These are phyloP conservation scores for Rhadinocentrus ornatus DNA, from an alignment of 2,797 vertebrate species.

Conservation along the genomic window DNA sequence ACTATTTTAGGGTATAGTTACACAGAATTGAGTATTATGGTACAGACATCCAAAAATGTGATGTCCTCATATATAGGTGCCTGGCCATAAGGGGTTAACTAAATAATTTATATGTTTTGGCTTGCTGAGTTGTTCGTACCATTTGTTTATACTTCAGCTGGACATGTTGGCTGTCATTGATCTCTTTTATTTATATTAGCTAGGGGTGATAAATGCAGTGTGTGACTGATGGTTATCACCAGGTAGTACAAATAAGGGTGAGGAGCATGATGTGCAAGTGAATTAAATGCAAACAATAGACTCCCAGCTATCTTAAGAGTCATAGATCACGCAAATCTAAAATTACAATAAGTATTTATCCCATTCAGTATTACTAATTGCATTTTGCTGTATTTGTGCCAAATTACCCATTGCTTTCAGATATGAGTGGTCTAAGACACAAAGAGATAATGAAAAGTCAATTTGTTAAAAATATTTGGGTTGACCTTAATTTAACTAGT, in stretches of 20 bases:
- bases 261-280: neutral
- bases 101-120: neutral
- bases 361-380: neutral
- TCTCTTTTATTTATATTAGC: neutral
- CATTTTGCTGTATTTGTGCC: neutral
- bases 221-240: neutral
- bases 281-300: neutral
- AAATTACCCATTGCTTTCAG: neutral
- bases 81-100: neutral
- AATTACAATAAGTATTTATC: neutral
- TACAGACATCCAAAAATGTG: neutral
- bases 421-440: neutral
- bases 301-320: neutral
- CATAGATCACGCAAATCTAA: neutral
- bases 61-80: neutral
- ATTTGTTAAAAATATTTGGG: neutral
- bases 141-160: neutral
- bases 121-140: neutral
- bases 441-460: neutral
- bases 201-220: neutral
- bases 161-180: neutral
- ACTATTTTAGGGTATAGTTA: neutral
- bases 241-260: neutral
- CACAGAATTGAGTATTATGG: neutral
- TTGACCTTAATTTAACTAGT: neutral